These are phyloP conservation scores for Sminthurides aquaticus DNA, from an alignment of 2,888 invertebrate genomes.

Conservation along the genomic window DNA sequence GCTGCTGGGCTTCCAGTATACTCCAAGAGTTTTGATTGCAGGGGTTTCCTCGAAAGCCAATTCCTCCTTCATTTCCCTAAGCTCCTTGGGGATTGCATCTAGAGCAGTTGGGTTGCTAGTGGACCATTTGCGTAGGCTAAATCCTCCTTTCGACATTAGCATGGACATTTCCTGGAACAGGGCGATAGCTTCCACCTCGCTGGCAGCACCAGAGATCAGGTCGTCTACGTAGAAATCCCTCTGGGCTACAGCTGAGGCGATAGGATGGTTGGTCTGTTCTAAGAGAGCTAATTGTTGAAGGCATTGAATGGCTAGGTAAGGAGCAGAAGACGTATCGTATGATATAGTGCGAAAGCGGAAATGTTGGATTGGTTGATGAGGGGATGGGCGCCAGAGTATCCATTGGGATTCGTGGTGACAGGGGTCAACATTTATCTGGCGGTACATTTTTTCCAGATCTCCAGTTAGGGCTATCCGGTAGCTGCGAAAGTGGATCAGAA, in stretches of 20 bases:
- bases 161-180: conserved; percentile 1
- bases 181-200: conserved; percentile 1
- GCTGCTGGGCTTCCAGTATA: conserved; percentile 14
- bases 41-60: conserved; percentile 7
- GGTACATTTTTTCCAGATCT: conserved; percentile 45
- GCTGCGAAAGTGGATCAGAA: conserved; percentile 42
- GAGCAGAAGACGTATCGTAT: conserved; percentile 36
- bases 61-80: conserved; percentile 1
- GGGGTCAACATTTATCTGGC: conserved; percentile 41
- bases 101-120: conserved; percentile 16
- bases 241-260: too few species aligned
- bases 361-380: conserved; percentile 23
- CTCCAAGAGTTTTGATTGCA: conserved; percentile 22
- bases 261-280: conserved; percentile 36
- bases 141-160: background rate
- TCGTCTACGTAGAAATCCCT: conserved; percentile 45
- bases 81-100: conserved; percentile 12
- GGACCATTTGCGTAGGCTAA: conserved; percentile 23
- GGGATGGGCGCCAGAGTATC: conserved; percentile 40
- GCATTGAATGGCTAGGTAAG: conserved; percentile 38
- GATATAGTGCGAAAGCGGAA: conserved; percentile 39
- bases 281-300: conserved; percentile 36
- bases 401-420: conserved; percentile 39
- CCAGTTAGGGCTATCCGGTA: conserved; percentile 41
- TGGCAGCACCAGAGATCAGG: conserved; percentile 10